These are phyloP conservation scores for Noctilio leporinus DNA, from an alignment of 2,113 vertebrate genomes.

Conservation along the genomic window DNA sequence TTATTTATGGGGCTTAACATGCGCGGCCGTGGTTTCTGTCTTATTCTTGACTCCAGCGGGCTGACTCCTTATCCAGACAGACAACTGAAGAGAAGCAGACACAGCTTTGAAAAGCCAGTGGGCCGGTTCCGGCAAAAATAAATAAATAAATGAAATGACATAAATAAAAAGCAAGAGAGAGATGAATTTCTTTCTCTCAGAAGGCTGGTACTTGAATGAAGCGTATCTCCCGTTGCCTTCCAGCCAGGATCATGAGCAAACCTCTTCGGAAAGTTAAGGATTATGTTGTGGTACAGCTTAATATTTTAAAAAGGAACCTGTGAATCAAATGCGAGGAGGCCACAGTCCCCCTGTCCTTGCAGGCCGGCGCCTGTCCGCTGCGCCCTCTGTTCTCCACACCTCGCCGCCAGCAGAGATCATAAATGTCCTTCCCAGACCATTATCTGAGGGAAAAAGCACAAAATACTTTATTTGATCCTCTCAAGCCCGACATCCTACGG, in stretches of 20 bases:
- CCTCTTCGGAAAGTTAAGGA: not conserved
- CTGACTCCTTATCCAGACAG: not conserved
- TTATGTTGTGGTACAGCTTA: not conserved
- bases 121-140: not conserved
- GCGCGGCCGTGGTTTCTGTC: not conserved
- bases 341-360: not conserved
- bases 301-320: conserved; percentile 24
- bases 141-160: not conserved
- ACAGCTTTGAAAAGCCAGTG: conserved; percentile 16
- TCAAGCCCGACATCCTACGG: not conserved
- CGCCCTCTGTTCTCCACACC: too few species aligned
- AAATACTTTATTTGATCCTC: conserved; percentile 3
- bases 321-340: not conserved
- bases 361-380: not conserved
- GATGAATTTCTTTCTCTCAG: not conserved
- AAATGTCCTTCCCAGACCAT: not conserved
- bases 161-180: not conserved
- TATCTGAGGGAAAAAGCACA: not conserved
- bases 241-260: not conserved
- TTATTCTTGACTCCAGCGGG: not conserved
- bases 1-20: conserved; percentile 21
- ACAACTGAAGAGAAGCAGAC: not conserved
- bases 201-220: conserved; percentile 1
- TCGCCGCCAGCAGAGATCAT: not conserved
- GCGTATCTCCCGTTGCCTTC: not conserved